phyloP scores from a whole-genome alignment of 1,140 invertebrate genomes.

The Drosophila nikananu region DNA sequence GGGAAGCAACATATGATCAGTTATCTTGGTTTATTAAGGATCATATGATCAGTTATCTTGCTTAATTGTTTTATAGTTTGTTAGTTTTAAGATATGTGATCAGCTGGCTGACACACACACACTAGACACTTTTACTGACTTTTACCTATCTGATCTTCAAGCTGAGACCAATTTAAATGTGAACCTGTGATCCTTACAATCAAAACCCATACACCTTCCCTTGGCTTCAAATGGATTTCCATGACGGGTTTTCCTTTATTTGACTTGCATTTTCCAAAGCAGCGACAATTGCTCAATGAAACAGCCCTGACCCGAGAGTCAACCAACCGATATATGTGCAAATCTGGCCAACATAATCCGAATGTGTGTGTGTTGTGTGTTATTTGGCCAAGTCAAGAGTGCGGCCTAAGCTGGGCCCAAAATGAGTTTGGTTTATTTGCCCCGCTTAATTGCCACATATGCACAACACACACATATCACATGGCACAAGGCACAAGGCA shows the following conservation, averaged over 20 bases:
- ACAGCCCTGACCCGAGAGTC: slow-evolving; percentile 43
- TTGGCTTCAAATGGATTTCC: background rate
- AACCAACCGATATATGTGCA: slow-evolving; percentile 39
- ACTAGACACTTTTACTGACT: background rate
- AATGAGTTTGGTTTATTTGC: slow-evolving; percentile 29
- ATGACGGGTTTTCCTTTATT: background rate
- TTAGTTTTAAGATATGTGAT: background rate
- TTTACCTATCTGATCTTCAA: background rate
- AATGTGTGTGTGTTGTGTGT: slow-evolving; percentile 4
- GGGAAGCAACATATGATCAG: background rate
- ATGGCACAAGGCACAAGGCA: background rate
- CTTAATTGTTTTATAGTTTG: background rate
- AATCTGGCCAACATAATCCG: slow-evolving; percentile 36
- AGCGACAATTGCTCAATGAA: slow-evolving; percentile 43
- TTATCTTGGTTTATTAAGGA: background rate
- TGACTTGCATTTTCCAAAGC: slow-evolving; percentile 5
- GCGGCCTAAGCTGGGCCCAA: slow-evolving; percentile 20
- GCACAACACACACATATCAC: slow-evolving; percentile 5
- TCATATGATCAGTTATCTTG: background rate
- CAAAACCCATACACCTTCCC: background rate
- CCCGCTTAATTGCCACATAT: slow-evolving; percentile 49
- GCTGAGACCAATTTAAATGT: background rate
- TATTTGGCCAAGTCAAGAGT: slow-evolving; percentile 24
- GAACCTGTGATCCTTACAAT: background rate
- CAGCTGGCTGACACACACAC: too few relatives aligned